Base-by-base conservation (phyloP, 23 tunicate species). In the Corella eumyota region DNA sequence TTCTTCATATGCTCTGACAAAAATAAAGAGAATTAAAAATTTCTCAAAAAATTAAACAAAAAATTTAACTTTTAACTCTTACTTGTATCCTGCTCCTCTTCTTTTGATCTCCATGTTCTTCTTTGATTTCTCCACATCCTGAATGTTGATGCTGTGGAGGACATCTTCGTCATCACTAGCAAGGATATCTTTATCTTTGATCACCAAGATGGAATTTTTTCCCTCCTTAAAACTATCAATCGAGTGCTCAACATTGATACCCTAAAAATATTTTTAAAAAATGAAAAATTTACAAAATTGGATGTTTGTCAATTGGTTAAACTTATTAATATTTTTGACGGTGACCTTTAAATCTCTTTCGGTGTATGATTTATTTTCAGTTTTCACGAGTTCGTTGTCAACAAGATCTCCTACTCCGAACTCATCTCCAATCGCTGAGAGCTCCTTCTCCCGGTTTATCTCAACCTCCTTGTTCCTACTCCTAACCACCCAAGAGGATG, bases 161-260 rank as follows among this genome's bases (percentile, higher is more conserved):
- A 85, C 83, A 51, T 93, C 99, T 46, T 84, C 95, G 9, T 92
- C 64, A 29, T 93, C 99, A 37, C 77, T 77, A 6, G 59, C 99
- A 20, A 93, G 44, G 5, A 93, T 84, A 1, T 80, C 81, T 49
- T 73, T 77, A 60, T 93, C 99, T 60, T 93, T 83, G 58, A 93
- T 67, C 38, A 93, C 90, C 21, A 93, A 51, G 24, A 93, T 55
- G 21, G 70, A 78, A 49, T 53, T 63, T 51, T 45, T 74, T 2
- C 99, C 99, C 30, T 93, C 99, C 32, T 36, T 65, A 61, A 93
- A 93, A 47, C 73, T 73, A 6, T 69, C 83, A 21, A 93, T 54
- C 1, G 82, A 76, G 47, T 93, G 99, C 49, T 93, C 90, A 34
- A 93, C 99, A 25, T 52, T 80, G 45, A 93, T 34, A 11, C 99